These are phyloP conservation scores for Polymixis lichenea DNA, from an alignment of 2,888 invertebrate genomes.

Conservation along the genomic window DNA sequence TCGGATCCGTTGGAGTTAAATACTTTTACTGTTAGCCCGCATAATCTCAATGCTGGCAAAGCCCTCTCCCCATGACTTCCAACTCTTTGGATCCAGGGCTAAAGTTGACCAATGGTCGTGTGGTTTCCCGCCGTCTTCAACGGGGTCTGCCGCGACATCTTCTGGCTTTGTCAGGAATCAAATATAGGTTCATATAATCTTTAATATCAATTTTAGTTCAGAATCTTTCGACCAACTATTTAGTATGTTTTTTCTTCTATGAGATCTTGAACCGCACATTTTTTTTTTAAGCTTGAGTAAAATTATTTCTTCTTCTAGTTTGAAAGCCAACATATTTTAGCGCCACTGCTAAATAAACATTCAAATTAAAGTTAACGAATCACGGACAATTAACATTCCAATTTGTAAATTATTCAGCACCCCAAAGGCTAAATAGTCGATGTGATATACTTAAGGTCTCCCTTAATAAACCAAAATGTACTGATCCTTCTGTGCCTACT, in stretches of 20 bases:
- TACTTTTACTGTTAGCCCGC: no score
- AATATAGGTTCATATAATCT: not conserved
- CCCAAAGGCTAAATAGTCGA: slow-evolving; percentile 83
- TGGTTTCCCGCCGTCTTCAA: no score
- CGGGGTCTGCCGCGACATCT: no score
- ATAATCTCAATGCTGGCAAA: no score
- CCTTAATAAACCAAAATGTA: slow-evolving; percentile 89
- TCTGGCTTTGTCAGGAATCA: not conserved
- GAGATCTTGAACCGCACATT: no score
- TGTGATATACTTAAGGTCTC: slow-evolving; percentile 88
- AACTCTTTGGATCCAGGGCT: no score
- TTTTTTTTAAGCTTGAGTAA: not conserved
- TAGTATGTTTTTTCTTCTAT: no score
- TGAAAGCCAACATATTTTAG: not conserved
- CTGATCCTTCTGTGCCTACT: slow-evolving; percentile 90
- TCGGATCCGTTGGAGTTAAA: not conserved
- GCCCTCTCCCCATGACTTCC: no score
- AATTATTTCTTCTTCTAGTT: no score
- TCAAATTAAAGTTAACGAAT: slow-evolving; percentile 49
- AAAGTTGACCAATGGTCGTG: no score
- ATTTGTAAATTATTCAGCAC: slow-evolving; percentile 62
- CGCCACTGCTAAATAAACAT: not conserved
- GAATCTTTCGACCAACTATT: not conserved
- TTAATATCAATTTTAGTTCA: not conserved
- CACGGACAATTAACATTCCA: slow-evolving; percentile 81